Evolutionary conservation across 2,888 invertebrate species (phyloP), one percentile per base, ranked within the genome.

Genomic region (Cryptus armator): DNA sequence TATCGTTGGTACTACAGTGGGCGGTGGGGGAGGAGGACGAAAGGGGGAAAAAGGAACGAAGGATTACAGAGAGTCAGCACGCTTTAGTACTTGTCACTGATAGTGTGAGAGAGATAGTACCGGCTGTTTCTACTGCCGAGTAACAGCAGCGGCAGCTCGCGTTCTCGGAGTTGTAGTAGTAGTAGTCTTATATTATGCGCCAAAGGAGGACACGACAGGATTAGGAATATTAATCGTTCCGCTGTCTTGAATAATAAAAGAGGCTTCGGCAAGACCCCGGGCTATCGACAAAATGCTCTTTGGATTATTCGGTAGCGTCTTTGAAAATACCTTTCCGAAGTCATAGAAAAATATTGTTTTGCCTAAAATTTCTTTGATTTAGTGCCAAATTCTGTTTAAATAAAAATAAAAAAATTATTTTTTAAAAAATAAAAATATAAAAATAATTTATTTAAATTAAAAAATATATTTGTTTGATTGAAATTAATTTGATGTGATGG

Each of bases 1-100:
- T 90, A 89, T 76, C 81, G 66, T 68, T 64, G 46, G 62, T 68
- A 53, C 71, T 53, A 51, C 37, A 29, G 62, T 62, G 71, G 79
- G 64, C 51, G 68, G 56, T 77, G 48, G 46, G 53, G 56, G 53
- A 1, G 19, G 6, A 16, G 16, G 53, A 5, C 37, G 37, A 16
- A 6, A 6, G 10, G 24, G 56, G 56, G 3, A 24, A 19, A 62
- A 81, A 77, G 84, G 72, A 81, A 68, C 79, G 72, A 84, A 81
- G 81, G 77, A 84, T 84, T 77, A 80, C 59, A n/a, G 53, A 56
- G 56, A 64, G 64, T 29, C 64, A 56, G 71, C 48, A 48, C 32
- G 64, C 44, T 66, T 74, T 67, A 37, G 43, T 70, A 53, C 48
- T 56, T 56, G 53, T 81, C 59, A 66, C 59, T 84, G 83, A 83